Conservation (phyloP, 2,888 invertebrate species). For the Sycophila texana region DNA sequence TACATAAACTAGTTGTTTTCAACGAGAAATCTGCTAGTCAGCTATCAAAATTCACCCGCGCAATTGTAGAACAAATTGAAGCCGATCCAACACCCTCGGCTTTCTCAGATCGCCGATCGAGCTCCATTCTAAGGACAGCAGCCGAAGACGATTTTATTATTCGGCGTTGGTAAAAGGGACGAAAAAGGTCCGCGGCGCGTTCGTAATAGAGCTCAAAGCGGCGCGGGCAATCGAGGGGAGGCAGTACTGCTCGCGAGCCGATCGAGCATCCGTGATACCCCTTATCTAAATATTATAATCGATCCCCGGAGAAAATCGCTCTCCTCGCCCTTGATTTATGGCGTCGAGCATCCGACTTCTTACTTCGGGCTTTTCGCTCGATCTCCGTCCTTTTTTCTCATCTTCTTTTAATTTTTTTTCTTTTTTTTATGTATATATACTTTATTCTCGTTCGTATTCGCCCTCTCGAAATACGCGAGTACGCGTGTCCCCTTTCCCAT, state of each 20-base stretch:
- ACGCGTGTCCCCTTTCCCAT: not conserved
- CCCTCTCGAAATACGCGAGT: too few species aligned
- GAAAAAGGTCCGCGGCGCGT: not conserved
- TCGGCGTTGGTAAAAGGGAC: constrained; percentile 16
- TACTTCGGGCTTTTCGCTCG: constrained; percentile 36
- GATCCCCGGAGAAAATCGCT: constrained; percentile 51
- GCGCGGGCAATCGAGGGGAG: not conserved
- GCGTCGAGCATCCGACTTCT: constrained; percentile 8
- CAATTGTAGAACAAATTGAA: too few species aligned
- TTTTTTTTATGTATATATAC: too few species aligned
- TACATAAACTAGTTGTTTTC: too few species aligned
- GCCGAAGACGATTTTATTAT: constrained; percentile 33
- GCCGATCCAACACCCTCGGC: not conserved
- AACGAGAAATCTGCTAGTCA: too few species aligned
- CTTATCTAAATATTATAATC: constrained; percentile 54
- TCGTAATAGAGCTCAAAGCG: constrained; percentile 21
- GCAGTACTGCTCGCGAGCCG: not conserved
- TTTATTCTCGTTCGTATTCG: too few species aligned
- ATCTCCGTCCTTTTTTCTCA: not conserved
- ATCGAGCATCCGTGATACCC: constrained; percentile 42
- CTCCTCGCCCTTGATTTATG: constrained; percentile 41
- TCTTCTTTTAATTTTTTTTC: too few species aligned
- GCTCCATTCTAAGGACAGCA: not conserved
- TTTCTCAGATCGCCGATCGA: not conserved
- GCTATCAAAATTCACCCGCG: too few species aligned